Base-by-base conservation (phyloP, 2,113 vertebrate genomes). In the Stigmatopora argus region DNA sequence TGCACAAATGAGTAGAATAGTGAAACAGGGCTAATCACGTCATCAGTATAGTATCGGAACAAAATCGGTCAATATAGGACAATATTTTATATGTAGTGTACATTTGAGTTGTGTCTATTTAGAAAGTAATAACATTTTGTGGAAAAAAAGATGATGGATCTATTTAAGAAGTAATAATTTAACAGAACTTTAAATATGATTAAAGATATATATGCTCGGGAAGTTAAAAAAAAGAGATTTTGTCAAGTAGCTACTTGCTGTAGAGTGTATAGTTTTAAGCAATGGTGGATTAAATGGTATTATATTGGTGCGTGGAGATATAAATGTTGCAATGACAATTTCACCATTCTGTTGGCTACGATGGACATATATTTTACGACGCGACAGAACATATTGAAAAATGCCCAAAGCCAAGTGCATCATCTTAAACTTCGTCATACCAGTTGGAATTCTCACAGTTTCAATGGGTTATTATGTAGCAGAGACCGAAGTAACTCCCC, bases 391-490 rank as follows among this genome's bases (percentile, higher is more conserved):
- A 82, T 80, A 75, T 68, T 65, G 56, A 78, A 69, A 76, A 81
- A 73, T 19, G 60, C 64, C 56, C 46, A 74, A 78, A 80, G 71
- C 74, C 34, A 72, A 66, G 68, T 66, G 69, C 80, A 69, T 72
- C 67, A 79, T 62, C 71, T 73, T 70, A 55, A 71, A 79, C 60
- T 71, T 78, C 78, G 66, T 85, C 65, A 75, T 73, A 75, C 70
- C 72, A 46, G 70, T 78, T 82, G 84, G 79, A 83, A 73, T 55
- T 64, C 76, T 75, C 67, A 78, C 65, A 86, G 81, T 80, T 87
- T 84, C 73, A 86, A 71, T 82, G 83, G 76, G 86, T 82, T 84
- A 87, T 72, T 83, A 91, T 91, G 91, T 91, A 92, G 91, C 90
- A 89, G 81, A 90, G 70, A 82, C 72, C 71, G 82, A 82, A 88